phyloP scores from a whole-genome alignment of 2,888 invertebrate genomes.

The Synergus umbraculus region DNA sequence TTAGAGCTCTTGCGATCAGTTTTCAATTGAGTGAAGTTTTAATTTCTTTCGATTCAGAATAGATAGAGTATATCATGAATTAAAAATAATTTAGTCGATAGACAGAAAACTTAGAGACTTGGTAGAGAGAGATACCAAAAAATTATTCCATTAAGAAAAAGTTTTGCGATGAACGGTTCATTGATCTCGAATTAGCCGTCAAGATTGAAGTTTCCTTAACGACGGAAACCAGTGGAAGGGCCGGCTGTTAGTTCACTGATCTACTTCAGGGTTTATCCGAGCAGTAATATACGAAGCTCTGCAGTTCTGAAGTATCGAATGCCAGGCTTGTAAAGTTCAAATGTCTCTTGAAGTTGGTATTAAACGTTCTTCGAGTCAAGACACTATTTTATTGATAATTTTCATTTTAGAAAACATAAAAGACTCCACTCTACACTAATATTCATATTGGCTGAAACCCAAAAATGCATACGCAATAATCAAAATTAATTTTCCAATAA shows the following conservation, averaged over 20 bases:
- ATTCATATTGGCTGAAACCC: too few relatives aligned
- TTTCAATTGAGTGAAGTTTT: slow-evolving; percentile 2
- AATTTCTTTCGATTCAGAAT: not conserved
- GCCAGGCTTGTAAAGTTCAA: slow-evolving; percentile 58
- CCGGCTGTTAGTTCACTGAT: slow-evolving; percentile 61
- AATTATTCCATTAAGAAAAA: slow-evolving; percentile 4
- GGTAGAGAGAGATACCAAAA: slow-evolving; percentile 21
- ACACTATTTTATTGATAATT: not conserved
- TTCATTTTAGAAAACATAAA: not conserved
- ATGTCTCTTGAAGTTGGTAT: slow-evolving; percentile 60
- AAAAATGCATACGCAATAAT: too few relatives aligned
- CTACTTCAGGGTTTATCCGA: slow-evolving; percentile 59
- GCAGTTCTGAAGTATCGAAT: slow-evolving; percentile 43
- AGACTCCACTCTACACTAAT: too few relatives aligned
- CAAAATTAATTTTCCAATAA: too few relatives aligned
- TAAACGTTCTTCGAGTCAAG: not conserved
- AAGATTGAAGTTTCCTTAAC: slow-evolving; percentile 59
- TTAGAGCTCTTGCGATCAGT: not conserved
- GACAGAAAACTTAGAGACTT: not conserved
- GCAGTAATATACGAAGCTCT: slow-evolving; percentile 55
- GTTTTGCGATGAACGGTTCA: not conserved
- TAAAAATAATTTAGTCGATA: slow-evolving; percentile 12
- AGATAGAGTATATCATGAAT: not conserved
- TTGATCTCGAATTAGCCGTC: slow-evolving; percentile 10
- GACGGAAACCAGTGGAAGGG: slow-evolving; percentile 52